Percentiles rank a stretch among this genome's conserved stretches.
Conservation (phyloP, 2,113 vertebrate species). For the Baryphthengus martii region DNA sequence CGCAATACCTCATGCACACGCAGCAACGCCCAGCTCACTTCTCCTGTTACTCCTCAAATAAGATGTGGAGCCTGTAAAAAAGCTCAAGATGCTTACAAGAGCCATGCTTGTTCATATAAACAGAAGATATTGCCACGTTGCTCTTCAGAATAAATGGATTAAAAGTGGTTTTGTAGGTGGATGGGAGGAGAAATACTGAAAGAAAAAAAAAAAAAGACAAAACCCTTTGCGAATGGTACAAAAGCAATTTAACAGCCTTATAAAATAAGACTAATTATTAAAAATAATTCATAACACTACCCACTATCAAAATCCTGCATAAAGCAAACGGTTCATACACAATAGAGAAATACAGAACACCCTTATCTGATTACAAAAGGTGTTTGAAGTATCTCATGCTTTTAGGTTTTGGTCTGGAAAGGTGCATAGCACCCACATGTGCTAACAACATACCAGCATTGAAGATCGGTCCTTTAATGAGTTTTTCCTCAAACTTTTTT, state of each 20-base stretch:
- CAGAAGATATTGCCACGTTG: neutral
- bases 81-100: neutral
- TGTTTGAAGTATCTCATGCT: neutral
- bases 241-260: neutral
- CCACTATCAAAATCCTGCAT: neutral
- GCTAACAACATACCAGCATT: neutral
- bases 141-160: neutral
- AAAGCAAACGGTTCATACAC: neutral
- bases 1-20: neutral
- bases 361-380: neutral
- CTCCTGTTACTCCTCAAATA: neutral
- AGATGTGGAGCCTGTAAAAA: neutral
- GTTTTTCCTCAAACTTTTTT: neutral
- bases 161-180: neutral
- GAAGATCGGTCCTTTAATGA: neutral
- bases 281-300: slow-evolving; percentile 24
- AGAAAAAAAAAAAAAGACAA: neutral
- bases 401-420: neutral
- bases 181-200: neutral
- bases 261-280: slow-evolving; percentile 27
- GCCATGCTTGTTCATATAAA: neutral
- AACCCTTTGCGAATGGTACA: neutral
- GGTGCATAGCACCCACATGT: neutral
- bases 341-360: neutral
- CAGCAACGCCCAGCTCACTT: neutral